Conservation (phyloP, 2,888 invertebrate genomes). For the Acanthosepion pharaonis region DNA sequence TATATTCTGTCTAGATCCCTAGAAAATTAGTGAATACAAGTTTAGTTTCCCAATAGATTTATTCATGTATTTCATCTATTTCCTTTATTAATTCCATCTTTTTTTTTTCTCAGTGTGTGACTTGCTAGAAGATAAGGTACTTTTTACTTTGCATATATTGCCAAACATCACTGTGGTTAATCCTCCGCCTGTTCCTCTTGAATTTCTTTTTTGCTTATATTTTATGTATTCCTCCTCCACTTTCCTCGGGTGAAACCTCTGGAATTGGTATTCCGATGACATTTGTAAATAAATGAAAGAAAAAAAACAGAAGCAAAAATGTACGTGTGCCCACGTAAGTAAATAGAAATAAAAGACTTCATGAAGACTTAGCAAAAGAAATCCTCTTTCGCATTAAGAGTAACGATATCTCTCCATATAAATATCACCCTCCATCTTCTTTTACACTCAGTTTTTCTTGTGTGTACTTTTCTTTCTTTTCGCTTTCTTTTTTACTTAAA, state of each 20-base stretch:
- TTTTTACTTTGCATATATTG: too few species aligned
- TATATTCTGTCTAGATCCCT: too few species aligned
- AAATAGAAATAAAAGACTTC: neutral
- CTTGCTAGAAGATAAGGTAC: too few species aligned
- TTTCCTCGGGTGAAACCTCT: too few species aligned
- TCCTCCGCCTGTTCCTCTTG: too few species aligned
- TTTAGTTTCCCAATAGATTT: too few species aligned
- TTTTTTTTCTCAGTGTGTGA: too few species aligned
- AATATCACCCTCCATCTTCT: neutral
- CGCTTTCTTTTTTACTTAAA: neutral
- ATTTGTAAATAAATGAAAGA: neutral
- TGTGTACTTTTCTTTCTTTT: neutral
- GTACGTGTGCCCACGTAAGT: neutral
- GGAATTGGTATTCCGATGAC: neutral
- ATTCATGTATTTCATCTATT: too few species aligned
- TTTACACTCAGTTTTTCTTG: neutral
- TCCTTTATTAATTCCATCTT: too few species aligned
- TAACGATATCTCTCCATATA: neutral
- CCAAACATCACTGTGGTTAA: too few species aligned
- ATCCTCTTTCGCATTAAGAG: neutral
- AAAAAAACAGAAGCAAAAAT: neutral
- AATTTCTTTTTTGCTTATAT: too few species aligned
- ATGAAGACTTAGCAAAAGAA: neutral
- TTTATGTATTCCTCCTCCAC: neutral
- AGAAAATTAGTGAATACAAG: too few species aligned